Conservation (phyloP, 2,888 invertebrate genomes). For the Notodonta ziczac region DNA sequence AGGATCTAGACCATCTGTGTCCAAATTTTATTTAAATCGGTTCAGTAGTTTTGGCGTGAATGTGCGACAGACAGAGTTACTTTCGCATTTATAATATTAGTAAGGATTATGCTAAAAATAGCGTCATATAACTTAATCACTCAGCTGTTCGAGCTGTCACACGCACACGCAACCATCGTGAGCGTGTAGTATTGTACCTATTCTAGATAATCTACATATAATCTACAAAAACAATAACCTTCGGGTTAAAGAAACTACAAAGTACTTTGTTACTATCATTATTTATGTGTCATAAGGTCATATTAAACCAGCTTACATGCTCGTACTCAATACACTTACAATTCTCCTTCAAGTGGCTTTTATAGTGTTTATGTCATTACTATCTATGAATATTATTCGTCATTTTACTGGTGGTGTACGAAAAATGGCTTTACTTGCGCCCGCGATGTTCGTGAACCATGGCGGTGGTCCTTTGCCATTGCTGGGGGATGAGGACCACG, state of each 20-base stretch:
- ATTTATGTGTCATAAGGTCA: constrained; percentile 37
- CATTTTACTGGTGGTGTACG: constrained; percentile 60
- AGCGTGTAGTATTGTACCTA: no score
- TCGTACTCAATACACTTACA: constrained; percentile 72
- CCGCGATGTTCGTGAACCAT: constrained; percentile 76
- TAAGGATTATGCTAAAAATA: no score
- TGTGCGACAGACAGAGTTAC: no score
- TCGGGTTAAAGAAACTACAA: constrained; percentile 17
- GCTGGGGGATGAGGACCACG: constrained; percentile 71
- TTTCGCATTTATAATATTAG: no score
- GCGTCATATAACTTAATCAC: no score
- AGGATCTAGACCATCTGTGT: no score
- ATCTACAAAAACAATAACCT: constrained; percentile 17
- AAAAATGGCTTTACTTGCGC: constrained; percentile 72
- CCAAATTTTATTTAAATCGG: no score
- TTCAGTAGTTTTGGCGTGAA: no score
- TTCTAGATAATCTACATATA: no score
- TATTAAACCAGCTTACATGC: constrained; percentile 59
- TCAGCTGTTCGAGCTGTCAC: no score
- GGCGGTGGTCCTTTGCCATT: constrained; percentile 77
- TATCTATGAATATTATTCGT: constrained; percentile 76
- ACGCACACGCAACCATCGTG: neutral
- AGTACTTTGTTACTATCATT: constrained; percentile 20
- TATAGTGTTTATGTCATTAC: constrained; percentile 72
- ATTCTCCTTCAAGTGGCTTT: constrained; percentile 69